Conservation (phyloP, 2,888 invertebrate genomes). For the Eulithis testata region DNA sequence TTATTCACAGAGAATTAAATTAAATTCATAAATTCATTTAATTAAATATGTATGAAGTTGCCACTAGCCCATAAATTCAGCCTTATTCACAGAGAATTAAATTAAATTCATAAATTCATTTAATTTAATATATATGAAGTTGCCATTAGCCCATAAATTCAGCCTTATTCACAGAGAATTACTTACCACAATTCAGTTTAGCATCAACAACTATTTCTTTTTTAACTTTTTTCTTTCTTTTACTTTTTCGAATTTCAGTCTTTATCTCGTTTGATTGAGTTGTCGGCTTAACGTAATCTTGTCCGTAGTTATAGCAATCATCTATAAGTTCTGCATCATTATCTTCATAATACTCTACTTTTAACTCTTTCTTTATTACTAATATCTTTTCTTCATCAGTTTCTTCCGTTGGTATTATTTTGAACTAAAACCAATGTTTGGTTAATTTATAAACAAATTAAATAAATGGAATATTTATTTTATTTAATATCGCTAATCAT, state of each 20-base stretch:
- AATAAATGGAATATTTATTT: no score
- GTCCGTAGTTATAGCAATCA: neutral
- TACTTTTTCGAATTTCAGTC: neutral
- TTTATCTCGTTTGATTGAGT: neutral
- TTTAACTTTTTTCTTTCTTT: neutral
- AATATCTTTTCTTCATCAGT: neutral
- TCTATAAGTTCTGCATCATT: constrained; percentile 1
- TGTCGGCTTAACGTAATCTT: neutral
- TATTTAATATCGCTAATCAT: no score
- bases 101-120: no score
- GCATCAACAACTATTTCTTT: neutral
- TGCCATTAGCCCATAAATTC: no score
- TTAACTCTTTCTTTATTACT: neutral
- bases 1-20: neutral
- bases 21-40: no score
- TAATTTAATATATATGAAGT: no score
- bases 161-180: neutral
- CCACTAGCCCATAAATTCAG: no score
- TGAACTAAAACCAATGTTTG: neutral
- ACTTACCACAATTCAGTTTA: constrained; percentile 1
- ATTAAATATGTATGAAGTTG: no score
- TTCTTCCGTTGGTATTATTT: neutral
- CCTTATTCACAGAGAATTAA: neutral
- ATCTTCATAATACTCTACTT: neutral
- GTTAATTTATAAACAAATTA: no score